Conservation (phyloP, 2,113 vertebrate genomes). For the Bubo scandiacus region DNA sequence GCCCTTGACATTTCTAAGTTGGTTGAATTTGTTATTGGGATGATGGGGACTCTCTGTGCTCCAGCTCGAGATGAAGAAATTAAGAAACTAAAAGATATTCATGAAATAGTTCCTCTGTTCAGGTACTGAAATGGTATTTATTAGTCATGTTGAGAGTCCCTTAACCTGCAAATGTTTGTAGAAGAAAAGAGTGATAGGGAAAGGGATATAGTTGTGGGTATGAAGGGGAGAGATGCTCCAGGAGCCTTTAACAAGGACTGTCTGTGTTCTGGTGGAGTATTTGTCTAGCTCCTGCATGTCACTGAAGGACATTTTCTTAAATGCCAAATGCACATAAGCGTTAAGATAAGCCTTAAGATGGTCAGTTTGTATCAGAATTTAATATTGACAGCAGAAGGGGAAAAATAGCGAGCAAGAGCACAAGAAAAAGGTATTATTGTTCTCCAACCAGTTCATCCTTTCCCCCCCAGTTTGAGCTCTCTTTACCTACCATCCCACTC, state of each 20-base stretch:
- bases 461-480: background rate
- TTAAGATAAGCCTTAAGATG: background rate
- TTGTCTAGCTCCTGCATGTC: background rate
- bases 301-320: background rate
- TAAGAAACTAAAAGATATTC: slow-evolving; percentile 84
- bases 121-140: slow-evolving; percentile 73
- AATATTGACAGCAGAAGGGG: background rate
- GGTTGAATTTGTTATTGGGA: slow-evolving; percentile 88
- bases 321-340: background rate
- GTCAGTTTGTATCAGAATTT: background rate
- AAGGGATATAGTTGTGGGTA: background rate
- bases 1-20: slow-evolving; percentile 88
- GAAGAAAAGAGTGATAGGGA: background rate
- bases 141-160: background rate
- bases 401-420: background rate
- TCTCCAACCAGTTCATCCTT: background rate
- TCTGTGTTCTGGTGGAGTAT: background rate
- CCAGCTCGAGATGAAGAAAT: slow-evolving; percentile 92
- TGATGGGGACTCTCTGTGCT: slow-evolving; percentile 94
- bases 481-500: background rate
- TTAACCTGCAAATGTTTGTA: background rate
- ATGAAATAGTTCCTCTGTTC: slow-evolving; percentile 88
- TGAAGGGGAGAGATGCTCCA: background rate
- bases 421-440: background rate
- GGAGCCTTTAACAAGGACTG: background rate